These are phyloP conservation scores for Panurus biarmicus DNA, from an alignment of 2,113 vertebrate species.

Conservation along the genomic window DNA sequence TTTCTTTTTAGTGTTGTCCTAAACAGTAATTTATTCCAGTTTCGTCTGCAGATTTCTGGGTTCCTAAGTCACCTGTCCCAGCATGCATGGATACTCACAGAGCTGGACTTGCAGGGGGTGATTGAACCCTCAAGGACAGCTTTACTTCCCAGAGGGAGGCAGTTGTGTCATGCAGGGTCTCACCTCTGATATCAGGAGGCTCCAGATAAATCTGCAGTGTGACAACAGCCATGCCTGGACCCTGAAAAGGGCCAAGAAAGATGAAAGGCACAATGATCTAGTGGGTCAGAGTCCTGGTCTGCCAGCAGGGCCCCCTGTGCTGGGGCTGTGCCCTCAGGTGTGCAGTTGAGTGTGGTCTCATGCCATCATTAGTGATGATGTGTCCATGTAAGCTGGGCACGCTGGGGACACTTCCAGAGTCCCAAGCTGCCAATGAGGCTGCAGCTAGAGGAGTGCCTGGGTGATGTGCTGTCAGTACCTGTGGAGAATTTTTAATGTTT, in stretches of 20 bases:
- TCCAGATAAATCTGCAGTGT: not conserved
- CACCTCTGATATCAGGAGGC: not conserved
- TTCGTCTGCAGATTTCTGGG: not conserved
- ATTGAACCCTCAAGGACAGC: not conserved
- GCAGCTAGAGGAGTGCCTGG: not conserved
- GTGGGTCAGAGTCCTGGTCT: not conserved
- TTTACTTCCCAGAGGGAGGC: not conserved
- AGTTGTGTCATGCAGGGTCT: not conserved
- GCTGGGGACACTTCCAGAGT: not conserved
- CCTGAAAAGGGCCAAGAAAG: not conserved
- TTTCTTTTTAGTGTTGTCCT: slow-evolving; percentile 5
- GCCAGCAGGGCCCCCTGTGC: not conserved
- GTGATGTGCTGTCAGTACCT: not conserved
- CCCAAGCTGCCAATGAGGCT: not conserved
- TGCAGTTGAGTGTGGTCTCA: not conserved
- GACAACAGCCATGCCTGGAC: not conserved
- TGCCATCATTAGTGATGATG: not conserved
- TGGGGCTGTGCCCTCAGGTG: not conserved
- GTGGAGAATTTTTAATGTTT: not conserved
- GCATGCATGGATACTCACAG: fast-evolving
- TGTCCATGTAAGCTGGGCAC: not conserved
- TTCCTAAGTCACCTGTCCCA: not conserved
- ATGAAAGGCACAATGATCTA: not conserved
- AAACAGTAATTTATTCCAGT: not conserved
- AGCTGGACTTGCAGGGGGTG: not conserved